A percentile compares a stretch with the other conserved stretches of the same genome.
Evolutionary conservation across 92 coral and sea anemone genomes (phyloP).

Genomic region (Phenganax marumi): DNA sequence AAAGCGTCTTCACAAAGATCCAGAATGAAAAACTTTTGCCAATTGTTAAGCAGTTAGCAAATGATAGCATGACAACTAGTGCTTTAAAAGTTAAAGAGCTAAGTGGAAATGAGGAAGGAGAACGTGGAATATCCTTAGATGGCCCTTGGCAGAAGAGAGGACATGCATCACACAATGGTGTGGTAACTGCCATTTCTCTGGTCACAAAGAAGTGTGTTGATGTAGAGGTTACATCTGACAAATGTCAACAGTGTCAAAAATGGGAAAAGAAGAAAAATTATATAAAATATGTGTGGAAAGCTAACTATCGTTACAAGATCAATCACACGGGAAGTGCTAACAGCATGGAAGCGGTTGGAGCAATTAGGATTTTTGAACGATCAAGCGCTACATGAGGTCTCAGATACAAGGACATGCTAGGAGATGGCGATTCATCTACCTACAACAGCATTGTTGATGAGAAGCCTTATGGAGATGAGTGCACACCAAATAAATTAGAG

Average conservation of each 20-base stretch:
- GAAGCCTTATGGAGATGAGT: slow-evolving; percentile 32
- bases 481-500: slow-evolving; percentile 14
- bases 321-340: slow-evolving; percentile 31
- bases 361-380: slow-evolving; percentile 21
- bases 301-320: slow-evolving; percentile 16
- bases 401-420: slow-evolving; percentile 26
- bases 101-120: slow-evolving; percentile 10
- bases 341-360: slow-evolving; percentile 33
- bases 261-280: slow-evolving; percentile 10
- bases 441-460: slow-evolving; percentile 12
- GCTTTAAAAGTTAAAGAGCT: slow-evolving; percentile 3
- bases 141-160: slow-evolving; percentile 20
- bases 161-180: slow-evolving; percentile 16
- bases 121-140: neutral
- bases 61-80: neutral
- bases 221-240: slow-evolving; percentile 20
- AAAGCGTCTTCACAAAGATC: neutral
- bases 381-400: slow-evolving; percentile 7
- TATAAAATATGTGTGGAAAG: slow-evolving; percentile 20
- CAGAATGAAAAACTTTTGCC: neutral
- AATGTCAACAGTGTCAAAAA: slow-evolving; percentile 14
- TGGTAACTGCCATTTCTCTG: slow-evolving; percentile 15
- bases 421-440: slow-evolving; percentile 40
- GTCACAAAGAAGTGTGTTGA: slow-evolving; percentile 16
- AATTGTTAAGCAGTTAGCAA: neutral